Evolutionary conservation across 2,888 invertebrate species (phyloP).

Genomic region (Eristalinus aeneus): DNA sequence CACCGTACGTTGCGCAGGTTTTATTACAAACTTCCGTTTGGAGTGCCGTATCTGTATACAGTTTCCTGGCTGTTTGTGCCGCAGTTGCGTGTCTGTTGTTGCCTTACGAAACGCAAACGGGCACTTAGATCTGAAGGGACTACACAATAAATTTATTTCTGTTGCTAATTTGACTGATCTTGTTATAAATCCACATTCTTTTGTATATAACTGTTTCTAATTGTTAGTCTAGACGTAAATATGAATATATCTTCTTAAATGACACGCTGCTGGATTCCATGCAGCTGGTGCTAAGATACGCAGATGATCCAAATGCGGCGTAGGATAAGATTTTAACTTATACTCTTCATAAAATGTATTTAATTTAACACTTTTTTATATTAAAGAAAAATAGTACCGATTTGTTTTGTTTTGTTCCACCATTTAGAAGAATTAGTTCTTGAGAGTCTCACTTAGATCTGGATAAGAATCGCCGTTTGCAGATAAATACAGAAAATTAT

Average conservation of each 20-base stretch:
- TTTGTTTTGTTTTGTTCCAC: not conserved
- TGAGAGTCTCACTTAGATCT: too few species aligned
- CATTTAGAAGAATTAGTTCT: too few species aligned
- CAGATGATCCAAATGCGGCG: not conserved
- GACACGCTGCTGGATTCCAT: not conserved
- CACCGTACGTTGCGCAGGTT: conserved; percentile 97
- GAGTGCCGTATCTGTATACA: conserved; percentile 84
- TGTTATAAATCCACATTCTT: conserved; percentile 42
- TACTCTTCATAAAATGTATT: not conserved
- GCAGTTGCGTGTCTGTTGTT: conserved; percentile 84
- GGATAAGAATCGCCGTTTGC: too few species aligned
- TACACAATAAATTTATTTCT: not conserved
- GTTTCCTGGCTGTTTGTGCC: conserved; percentile 83
- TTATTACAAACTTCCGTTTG: conserved; percentile 83
- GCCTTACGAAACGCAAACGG: conserved; percentile 83
- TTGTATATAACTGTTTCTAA: conserved; percentile 59
- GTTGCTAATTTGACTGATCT: conserved; percentile 52
- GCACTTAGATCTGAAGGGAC: conserved; percentile 20
- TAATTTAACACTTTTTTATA: conserved; percentile 16
- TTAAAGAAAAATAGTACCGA: not conserved
- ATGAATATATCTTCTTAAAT: conserved; percentile 15
- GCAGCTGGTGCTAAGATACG: conserved; percentile 8
- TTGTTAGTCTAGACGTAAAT: conserved; percentile 12
- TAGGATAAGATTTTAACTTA: conserved; percentile 29
- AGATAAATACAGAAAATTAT: too few species aligned